Conservation (phyloP, 2,888 invertebrate genomes). For the Leptura quadrifasciata region DNA sequence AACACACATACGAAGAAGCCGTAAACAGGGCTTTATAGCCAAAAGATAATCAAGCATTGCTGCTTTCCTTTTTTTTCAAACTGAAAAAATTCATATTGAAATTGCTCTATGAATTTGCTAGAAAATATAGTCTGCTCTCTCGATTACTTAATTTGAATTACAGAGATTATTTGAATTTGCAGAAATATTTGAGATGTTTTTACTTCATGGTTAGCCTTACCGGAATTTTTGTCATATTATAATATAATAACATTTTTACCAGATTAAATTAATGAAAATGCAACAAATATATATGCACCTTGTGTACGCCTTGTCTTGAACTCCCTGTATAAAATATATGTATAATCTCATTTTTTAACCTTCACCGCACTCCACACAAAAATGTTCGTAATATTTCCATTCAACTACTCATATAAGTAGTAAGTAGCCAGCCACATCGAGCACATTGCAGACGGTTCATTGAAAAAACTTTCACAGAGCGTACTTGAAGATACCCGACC, state of each 20-base stretch:
- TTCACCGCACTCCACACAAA: constrained; percentile 19
- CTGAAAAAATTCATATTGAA: too few species aligned
- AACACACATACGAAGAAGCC: too few species aligned
- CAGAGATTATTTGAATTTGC: too few species aligned
- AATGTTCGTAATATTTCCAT: constrained; percentile 14
- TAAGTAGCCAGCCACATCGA: constrained; percentile 40
- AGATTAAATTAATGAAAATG: neutral
- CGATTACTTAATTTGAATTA: too few species aligned
- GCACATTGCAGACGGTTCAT: constrained; percentile 53
- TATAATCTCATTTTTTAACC: constrained; percentile 20
- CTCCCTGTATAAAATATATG: neutral
- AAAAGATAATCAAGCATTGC: too few species aligned
- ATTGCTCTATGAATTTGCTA: too few species aligned
- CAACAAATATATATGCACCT: constrained; percentile 20
- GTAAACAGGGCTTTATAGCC: too few species aligned
- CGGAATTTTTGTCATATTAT: too few species aligned
- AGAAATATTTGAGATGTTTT: too few species aligned
- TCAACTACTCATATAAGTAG: neutral
- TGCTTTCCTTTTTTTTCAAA: too few species aligned
- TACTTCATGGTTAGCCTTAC: too few species aligned
- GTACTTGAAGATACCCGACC: constrained; percentile 54
- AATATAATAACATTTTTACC: neutral
- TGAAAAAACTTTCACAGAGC: constrained; percentile 58
- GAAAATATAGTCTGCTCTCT: too few species aligned
- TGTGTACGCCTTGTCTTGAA: neutral